phyloP scores from a whole-genome alignment of 1,140 invertebrate species.

The Drosophila melanica region DNA sequence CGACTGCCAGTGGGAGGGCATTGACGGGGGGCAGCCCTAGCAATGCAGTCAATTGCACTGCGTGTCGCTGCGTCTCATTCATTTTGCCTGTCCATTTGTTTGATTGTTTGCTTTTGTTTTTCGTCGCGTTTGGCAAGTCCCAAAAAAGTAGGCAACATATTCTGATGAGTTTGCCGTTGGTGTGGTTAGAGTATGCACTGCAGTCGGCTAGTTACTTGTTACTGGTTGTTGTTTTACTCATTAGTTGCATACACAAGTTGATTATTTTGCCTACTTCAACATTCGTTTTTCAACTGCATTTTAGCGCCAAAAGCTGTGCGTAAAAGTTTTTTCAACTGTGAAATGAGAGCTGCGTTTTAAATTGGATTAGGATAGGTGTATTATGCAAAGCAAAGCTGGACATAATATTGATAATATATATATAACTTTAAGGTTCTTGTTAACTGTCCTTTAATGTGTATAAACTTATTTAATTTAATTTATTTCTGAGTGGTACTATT shows the following conservation, averaged over 20 bases:
- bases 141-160: slow-evolving; percentile 17
- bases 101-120: slow-evolving; percentile 46
- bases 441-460: too few species aligned
- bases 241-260: slow-evolving; percentile 17
- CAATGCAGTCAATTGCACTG: slow-evolving; percentile 67
- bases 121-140: background rate
- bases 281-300: slow-evolving; percentile 10
- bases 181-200: background rate
- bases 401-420: too few species aligned
- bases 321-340: background rate
- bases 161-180: background rate
- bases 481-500: too few species aligned
- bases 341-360: background rate
- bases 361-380: background rate
- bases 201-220: slow-evolving; percentile 9
- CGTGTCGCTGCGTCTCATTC: slow-evolving; percentile 42
- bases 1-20: slow-evolving; percentile 3
- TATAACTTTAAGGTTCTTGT: too few species aligned
- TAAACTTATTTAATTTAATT: too few species aligned
- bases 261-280: slow-evolving; percentile 7
- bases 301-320: background rate
- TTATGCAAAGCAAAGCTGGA: background rate
- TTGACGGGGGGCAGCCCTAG: slow-evolving; percentile 37
- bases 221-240: slow-evolving; percentile 11
- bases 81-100: slow-evolving; percentile 38